Evolutionary conservation across 1,140 invertebrate species (phyloP).

Genomic region (Eriosoma lanigerum): DNA sequence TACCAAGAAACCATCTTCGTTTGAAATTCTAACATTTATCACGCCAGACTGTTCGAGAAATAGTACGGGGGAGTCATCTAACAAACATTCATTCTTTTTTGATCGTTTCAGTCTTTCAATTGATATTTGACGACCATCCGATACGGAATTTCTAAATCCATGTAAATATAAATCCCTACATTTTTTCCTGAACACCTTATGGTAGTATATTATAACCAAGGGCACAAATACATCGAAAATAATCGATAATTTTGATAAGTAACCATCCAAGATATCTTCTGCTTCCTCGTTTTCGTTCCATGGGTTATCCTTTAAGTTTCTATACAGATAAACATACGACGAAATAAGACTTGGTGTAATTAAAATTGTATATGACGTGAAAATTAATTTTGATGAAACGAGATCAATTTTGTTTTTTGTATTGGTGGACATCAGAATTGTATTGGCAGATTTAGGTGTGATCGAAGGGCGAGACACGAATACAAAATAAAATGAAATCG

Average conservation of each 20-base stretch:
- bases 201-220: constrained; percentile 11
- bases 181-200: constrained; percentile 40
- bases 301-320: neutral
- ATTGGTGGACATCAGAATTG: neutral
- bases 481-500: constrained; percentile 30
- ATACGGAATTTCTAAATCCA: constrained; percentile 37
- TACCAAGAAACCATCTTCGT: constrained; percentile 7
- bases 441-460: neutral
- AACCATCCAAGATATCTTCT: constrained; percentile 12
- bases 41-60: constrained; percentile 21
- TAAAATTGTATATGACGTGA: neutral
- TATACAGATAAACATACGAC: neutral
- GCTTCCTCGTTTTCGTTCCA: neutral
- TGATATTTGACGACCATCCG: constrained; percentile 23
- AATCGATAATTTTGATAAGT: constrained; percentile 2
- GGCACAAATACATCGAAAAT: constrained; percentile 34
- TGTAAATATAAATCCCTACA: constrained; percentile 34
- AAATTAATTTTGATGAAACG: constrained; percentile 21
- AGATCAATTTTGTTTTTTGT: neutral
- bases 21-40: constrained; percentile 14
- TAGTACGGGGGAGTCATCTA: constrained; percentile 21
- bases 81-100: neutral
- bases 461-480: neutral
- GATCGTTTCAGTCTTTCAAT: constrained; percentile 17
- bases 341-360: constrained; percentile 19